These are phyloP conservation scores for Serilophus lunatus DNA, from an alignment of 2,113 vertebrate species.

Conservation along the genomic window DNA sequence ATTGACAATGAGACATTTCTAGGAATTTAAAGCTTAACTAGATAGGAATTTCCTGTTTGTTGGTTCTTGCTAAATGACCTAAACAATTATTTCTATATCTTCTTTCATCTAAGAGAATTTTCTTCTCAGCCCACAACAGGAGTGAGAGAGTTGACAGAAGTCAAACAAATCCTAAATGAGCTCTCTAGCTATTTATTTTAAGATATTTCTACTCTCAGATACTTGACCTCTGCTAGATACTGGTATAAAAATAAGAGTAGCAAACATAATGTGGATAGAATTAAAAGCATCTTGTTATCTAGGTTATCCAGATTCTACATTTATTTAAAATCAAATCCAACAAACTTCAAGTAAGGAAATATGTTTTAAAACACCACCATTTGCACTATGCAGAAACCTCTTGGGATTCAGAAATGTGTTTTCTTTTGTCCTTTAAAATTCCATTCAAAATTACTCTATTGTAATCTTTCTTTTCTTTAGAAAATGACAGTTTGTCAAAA, in stretches of 20 bases:
- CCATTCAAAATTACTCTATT: background rate
- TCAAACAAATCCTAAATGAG: background rate
- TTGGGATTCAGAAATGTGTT: background rate
- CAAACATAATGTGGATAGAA: background rate
- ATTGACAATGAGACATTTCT: background rate
- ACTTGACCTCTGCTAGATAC: background rate
- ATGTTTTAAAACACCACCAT: background rate
- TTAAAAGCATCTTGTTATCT: background rate
- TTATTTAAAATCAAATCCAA: background rate
- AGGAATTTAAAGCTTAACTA: background rate
- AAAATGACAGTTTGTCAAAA: background rate
- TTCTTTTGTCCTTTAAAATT: background rate
- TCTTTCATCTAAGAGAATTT: background rate
- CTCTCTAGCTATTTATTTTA: background rate
- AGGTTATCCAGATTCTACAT: background rate
- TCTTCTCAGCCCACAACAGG: background rate
- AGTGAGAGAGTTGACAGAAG: background rate
- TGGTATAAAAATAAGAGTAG: background rate
- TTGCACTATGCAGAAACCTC: background rate
- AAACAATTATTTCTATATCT: background rate
- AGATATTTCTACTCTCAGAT: background rate
- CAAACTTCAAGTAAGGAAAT: background rate
- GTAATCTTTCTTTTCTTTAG: background rate
- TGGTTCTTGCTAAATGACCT: background rate
- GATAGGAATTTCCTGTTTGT: background rate